These are phyloP conservation scores for Hydractinia echinata DNA, from an alignment of 30 jellyfish, hydroid and myxozoan genomes.

Conservation along the genomic window DNA sequence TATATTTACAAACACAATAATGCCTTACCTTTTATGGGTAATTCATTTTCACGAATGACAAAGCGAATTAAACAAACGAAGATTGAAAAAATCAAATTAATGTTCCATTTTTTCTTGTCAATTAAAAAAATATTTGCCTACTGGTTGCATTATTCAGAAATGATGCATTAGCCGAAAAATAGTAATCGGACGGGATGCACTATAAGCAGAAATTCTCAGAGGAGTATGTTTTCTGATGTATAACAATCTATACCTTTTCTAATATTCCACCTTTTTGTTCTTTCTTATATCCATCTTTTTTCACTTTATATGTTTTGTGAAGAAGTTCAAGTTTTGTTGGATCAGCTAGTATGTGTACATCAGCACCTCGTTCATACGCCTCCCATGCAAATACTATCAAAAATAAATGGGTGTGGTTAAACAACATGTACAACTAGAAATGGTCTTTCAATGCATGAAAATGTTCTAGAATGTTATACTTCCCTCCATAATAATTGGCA, in stretches of 20 bases:
- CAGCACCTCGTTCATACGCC: slow-evolving; percentile 97
- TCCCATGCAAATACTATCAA: slow-evolving; percentile 89
- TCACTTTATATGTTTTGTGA: slow-evolving; percentile 76
- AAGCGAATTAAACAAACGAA: too few species aligned
- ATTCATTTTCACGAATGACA: too few species aligned
- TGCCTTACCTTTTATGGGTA: too few species aligned
- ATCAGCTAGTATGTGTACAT: slow-evolving; percentile 97
- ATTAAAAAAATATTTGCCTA: neutral
- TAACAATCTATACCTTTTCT: slow-evolving; percentile 51
- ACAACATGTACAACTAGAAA: too few species aligned
- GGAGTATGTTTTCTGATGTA: neutral
- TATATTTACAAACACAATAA: too few species aligned
- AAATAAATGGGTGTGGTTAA: too few species aligned
- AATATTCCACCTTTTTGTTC: slow-evolving; percentile 73
- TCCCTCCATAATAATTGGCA: too few species aligned
- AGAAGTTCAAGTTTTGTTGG: slow-evolving; percentile 93
- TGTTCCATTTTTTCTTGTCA: too few species aligned
- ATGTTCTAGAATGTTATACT: slow-evolving; percentile 2
- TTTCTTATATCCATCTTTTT: slow-evolving; percentile 67
- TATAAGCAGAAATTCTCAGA: too few species aligned
- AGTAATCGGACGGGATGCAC: too few species aligned
- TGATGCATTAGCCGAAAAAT: neutral
- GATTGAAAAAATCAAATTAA: too few species aligned
- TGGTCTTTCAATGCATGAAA: neutral
- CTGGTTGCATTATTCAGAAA: neutral